A percentile compares a stretch with the other conserved stretches of the same genome.
Evolutionary conservation across 2,113 vertebrate genomes (phyloP).

Genomic region (Tragulus kanchil): DNA sequence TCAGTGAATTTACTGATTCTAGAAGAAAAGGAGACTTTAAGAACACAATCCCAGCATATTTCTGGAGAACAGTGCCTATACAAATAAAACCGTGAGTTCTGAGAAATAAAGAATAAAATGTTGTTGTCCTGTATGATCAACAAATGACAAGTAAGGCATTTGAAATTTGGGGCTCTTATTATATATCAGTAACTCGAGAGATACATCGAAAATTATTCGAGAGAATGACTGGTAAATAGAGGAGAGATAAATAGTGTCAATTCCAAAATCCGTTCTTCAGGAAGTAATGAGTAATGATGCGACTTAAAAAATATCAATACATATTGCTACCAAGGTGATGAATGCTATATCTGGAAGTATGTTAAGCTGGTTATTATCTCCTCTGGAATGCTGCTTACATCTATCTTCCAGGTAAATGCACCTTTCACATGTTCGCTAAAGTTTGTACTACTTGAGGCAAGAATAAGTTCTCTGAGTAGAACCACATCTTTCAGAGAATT

Average conservation of each 20-base stretch:
- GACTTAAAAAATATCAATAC: neutral
- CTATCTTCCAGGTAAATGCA: neutral
- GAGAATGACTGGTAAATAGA: neutral
- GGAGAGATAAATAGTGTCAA: neutral
- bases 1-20: neutral
- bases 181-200: neutral
- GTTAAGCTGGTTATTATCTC: neutral
- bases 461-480: neutral
- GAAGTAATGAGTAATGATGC: neutral
- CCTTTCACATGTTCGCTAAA: neutral
- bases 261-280: neutral
- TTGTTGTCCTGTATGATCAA: neutral
- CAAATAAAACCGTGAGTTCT: neutral
- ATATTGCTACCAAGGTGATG: neutral
- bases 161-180: neutral
- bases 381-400: neutral
- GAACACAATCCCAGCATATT: neutral
- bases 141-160: neutral
- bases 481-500: neutral
- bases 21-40: neutral
- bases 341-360: neutral
- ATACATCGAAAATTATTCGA: neutral
- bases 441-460: neutral
- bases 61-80: neutral
- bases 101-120: slow-evolving; percentile 23